Base-by-base conservation (phyloP, 2,797 vertebrate species). In the Pseudomugil gertrudae region DNA sequence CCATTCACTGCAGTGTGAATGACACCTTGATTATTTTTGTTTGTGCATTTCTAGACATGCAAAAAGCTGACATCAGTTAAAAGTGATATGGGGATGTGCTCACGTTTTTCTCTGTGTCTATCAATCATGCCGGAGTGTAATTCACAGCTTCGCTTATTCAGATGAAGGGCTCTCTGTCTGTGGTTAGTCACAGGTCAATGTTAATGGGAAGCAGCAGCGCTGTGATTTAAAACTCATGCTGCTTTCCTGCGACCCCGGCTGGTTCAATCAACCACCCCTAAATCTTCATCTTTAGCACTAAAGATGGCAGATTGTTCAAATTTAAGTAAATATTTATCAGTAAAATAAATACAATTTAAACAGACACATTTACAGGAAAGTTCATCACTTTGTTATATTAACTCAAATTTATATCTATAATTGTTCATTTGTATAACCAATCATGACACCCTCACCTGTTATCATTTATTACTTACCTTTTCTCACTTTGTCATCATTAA, bases 151-250 rank as follows among this genome's bases (percentile, higher is more conserved):
- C 21, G 26, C 38, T 2, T 40, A 38, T 15, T 7, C 66, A 58
- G 72, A 83, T 65, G 60, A 86, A 65, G 69, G 63, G 36, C 38
- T 7, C 15, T 17, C 73, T 52, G 66, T 75, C 76, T 81, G 74
- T 67, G 72, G 53, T 70, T 78, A 73, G 67, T 70, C 35, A 32
- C 62, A 76, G 89, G 89, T 93, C 88, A 91, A 43, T 68, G 40
- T 57, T 91, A 91, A 91, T 90, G 67, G 70, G 84, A 91, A 91
- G 84, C 89, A 90, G 88, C 83, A 85, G 85, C 74, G 70, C 66
- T 79, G 57, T 70, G 70, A 63, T 82, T 83, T 72, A 62, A 73
- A 57, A 74, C 71, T 84, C 73, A 57, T 62, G 48, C 77, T 67
- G 66, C 74, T 78, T 71, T 59, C 30, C 63, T 69, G 75, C 14